These are phyloP conservation scores for Unio pictorum DNA, from an alignment of 2,888 invertebrate genomes.

Conservation along the genomic window DNA sequence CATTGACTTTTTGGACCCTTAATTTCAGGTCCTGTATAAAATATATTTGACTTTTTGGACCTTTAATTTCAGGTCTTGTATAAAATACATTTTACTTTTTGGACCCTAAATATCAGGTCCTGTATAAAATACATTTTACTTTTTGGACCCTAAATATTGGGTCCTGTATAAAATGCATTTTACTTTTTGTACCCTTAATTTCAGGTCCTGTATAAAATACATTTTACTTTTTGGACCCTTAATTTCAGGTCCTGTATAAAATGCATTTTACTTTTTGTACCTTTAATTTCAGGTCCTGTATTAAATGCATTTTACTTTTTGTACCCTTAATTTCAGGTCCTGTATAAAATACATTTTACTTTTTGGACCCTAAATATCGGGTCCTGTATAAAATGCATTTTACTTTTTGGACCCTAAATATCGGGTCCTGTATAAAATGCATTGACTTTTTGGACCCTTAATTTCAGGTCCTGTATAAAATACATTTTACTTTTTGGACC, in stretches of 20 bases:
- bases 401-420: constrained; percentile 63
- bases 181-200: constrained; percentile 63
- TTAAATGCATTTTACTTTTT: too few relatives aligned
- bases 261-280: too few relatives aligned
- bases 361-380: constrained; percentile 71
- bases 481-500: too few relatives aligned
- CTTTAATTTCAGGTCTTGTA: constrained; percentile 71
- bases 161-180: too few relatives aligned
- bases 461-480: constrained; percentile 71
- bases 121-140: too few relatives aligned
- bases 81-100: too few relatives aligned
- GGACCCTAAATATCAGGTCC: constrained; percentile 71
- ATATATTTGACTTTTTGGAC: too few relatives aligned
- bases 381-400: too few relatives aligned
- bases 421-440: constrained; percentile 55
- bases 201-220: constrained; percentile 55
- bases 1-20: background rate
- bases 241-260: constrained; percentile 71
- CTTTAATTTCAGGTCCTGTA: constrained; percentile 71
- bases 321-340: constrained; percentile 71
- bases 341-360: too few relatives aligned
- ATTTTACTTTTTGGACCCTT: background rate
- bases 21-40: constrained; percentile 71
- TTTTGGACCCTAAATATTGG: constrained; percentile 71
- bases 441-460: background rate